A percentile compares a stretch with the other conserved stretches of the same genome.
These are phyloP conservation scores for Delichon dasypus DNA, from an alignment of 2,797 vertebrate genomes.

Conservation along the genomic window DNA sequence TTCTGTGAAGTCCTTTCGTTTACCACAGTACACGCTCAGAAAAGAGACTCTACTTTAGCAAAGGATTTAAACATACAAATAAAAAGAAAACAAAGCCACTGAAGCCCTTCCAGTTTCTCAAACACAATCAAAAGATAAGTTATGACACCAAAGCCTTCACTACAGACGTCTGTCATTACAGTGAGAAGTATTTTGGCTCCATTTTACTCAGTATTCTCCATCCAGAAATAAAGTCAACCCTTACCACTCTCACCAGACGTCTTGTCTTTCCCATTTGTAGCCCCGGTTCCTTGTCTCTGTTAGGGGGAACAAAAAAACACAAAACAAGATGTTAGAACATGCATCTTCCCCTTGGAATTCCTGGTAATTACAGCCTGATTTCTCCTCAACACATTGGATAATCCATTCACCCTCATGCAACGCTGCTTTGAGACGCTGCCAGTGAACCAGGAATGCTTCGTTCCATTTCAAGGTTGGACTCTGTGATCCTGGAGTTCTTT, in stretches of 20 bases:
- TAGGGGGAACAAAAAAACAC: not conserved
- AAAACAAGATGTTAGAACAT: not conserved
- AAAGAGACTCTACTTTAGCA: not conserved
- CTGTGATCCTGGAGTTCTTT: not conserved
- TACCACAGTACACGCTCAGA: not conserved
- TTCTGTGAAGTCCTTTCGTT: not conserved
- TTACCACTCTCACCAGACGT: conserved; percentile 90
- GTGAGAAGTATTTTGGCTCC: not conserved
- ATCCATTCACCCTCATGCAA: not conserved
- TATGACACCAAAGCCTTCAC: not conserved
- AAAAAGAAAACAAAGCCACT: not conserved
- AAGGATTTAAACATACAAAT: not conserved
- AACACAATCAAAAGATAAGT: not conserved
- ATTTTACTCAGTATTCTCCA: not conserved
- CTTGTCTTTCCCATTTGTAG: conserved; percentile 90
- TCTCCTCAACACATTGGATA: not conserved
- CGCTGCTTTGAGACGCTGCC: not conserved
- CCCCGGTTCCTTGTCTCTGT: conserved; percentile 91
- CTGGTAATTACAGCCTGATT: not conserved
- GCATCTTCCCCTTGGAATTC: not conserved
- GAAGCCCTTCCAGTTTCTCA: not conserved
- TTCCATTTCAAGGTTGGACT: not conserved
- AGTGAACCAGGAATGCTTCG: not conserved
- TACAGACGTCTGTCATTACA: not conserved
- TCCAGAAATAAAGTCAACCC: not conserved